Evolutionary conservation across 1,140 invertebrate genomes (phyloP).

Genomic region (Atta cephalotes): DNA sequence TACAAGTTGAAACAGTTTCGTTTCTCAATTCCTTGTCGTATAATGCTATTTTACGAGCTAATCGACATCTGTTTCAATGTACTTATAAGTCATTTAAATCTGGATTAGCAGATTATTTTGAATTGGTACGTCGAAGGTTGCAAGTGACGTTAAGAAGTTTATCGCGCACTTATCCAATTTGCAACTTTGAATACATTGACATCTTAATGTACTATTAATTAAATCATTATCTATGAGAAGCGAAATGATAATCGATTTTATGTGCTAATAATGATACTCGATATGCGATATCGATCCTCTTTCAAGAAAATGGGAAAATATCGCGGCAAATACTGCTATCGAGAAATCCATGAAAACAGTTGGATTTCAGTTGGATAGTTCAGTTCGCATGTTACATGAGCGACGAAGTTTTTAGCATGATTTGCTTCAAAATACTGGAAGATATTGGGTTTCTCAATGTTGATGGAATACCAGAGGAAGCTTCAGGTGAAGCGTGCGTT

Average conservation of each 20-base stretch:
- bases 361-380: slow-evolving; percentile 29
- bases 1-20: slow-evolving; percentile 2
- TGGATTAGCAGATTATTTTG: not conserved
- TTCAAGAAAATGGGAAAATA: not conserved
- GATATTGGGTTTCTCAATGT: slow-evolving; percentile 34
- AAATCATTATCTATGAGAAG: slow-evolving; percentile 17
- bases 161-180: not conserved
- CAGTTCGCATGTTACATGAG: not conserved
- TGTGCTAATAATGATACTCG: not conserved
- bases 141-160: not conserved
- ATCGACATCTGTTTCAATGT: not conserved
- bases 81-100: not conserved
- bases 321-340: not conserved
- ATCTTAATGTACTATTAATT: not conserved
- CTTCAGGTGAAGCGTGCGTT: slow-evolving; percentile 2
- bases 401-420: not conserved
- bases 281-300: not conserved
- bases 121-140: not conserved
- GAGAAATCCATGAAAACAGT: not conserved
- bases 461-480: not conserved
- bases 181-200: not conserved
- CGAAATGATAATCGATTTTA: not conserved
- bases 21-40: not conserved
- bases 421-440: slow-evolving; percentile 32
- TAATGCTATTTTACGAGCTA: not conserved